These are phyloP conservation scores for Lithobates pipiens DNA, from an alignment of 2,797 vertebrate species.

Conservation along the genomic window DNA sequence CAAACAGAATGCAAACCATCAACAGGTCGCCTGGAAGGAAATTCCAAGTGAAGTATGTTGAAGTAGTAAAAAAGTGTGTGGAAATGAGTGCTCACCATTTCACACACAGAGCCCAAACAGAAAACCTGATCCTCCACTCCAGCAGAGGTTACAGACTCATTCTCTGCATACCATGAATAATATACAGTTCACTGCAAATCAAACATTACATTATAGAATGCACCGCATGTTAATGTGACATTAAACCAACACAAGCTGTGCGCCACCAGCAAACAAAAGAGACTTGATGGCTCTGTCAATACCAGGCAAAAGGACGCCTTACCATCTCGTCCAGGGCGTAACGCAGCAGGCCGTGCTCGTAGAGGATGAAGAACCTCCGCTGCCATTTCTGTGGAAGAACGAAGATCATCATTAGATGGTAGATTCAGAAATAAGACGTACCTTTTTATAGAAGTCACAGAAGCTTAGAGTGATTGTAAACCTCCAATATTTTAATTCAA, in stretches of 20 bases:
- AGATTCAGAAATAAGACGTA: no score
- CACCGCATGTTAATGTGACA: background rate
- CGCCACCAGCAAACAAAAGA: background rate
- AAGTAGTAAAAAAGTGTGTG: no score
- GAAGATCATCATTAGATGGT: background rate
- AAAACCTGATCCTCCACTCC: slow-evolving; percentile 26
- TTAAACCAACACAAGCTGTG: no score
- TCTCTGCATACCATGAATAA: slow-evolving; percentile 15
- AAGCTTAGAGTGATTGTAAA: no score
- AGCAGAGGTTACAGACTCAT: background rate
- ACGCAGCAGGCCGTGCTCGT: slow-evolving; percentile 93
- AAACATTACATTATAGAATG: background rate
- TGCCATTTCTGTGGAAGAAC: slow-evolving; percentile 92
- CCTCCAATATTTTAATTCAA: no score
- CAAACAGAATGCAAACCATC: background rate
- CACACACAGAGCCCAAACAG: background rate
- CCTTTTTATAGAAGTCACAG: no score
- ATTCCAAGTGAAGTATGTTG: background rate
- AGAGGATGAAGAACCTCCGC: slow-evolving; percentile 95
- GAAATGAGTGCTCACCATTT: background rate
- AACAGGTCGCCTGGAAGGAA: background rate
- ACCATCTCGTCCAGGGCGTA: slow-evolving; percentile 98
- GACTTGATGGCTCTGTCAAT: background rate
- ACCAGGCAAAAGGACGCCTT: slow-evolving; percentile 65
- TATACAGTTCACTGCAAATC: background rate